A percentile compares a stretch with the other conserved stretches of the same genome.
Evolutionary conservation across 2,888 invertebrate species (phyloP).

Genomic region (Steinernema carpocapsae): DNA sequence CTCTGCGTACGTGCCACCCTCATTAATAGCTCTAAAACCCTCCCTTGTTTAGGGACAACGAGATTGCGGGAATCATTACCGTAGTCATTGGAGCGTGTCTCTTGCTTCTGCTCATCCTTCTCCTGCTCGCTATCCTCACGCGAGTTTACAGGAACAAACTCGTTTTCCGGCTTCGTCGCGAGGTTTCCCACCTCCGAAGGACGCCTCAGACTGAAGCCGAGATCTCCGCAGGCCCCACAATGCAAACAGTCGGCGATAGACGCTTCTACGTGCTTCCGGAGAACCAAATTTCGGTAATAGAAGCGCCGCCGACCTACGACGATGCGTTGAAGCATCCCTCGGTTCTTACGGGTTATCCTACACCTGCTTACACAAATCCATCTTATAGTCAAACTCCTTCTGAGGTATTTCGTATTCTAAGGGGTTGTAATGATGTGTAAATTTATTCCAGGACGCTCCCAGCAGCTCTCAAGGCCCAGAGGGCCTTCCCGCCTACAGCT

Average conservation of each 20-base stretch:
- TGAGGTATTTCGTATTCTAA: conserved; percentile 2
- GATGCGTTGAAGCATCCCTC: conserved; percentile 63
- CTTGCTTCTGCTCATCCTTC: conserved; percentile 40
- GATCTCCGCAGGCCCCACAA: conserved; percentile 43
- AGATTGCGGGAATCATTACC: conserved; percentile 37
- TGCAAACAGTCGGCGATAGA: conserved; percentile 64
- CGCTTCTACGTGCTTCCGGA: conserved; percentile 64
- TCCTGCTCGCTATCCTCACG: conserved; percentile 42
- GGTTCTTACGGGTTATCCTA: conserved; percentile 39
- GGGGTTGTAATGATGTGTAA: background rate
- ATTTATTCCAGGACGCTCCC: background rate
- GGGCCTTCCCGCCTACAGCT: background rate
- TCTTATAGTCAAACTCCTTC: background rate
- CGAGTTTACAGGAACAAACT: conserved; percentile 45
- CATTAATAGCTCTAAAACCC: background rate
- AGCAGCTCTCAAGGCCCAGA: background rate
- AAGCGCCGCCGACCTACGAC: conserved; percentile 65
- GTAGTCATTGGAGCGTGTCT: conserved; percentile 42
- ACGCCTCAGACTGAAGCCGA: background rate
- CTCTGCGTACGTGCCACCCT: background rate
- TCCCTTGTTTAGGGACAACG: conserved; percentile 34
- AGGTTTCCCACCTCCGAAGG: conserved; percentile 24
- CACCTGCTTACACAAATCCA: conserved; percentile 20
- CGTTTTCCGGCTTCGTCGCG: conserved; percentile 39
- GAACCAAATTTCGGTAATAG: conserved; percentile 57